Percentiles rank a stretch among this genome's conserved stretches.
Conservation (phyloP, 2,888 invertebrate species). For the Mythimna lalbum region DNA sequence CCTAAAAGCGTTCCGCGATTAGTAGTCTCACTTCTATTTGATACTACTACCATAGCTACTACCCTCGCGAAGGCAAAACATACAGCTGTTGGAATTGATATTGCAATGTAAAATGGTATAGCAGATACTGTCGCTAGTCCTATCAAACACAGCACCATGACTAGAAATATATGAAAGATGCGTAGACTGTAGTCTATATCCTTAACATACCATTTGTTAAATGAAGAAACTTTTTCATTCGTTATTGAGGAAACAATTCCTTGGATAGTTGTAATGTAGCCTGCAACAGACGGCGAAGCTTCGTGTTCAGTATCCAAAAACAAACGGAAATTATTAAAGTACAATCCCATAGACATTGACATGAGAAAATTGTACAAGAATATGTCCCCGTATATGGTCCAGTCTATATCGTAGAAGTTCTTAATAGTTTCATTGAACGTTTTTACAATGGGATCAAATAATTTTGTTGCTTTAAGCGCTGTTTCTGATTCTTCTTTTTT, state of each 20-base stretch:
- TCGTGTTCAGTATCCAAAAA: constrained; percentile 84
- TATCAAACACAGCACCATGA: constrained; percentile 80
- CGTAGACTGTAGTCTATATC: constrained; percentile 80
- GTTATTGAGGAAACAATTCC: constrained; percentile 83
- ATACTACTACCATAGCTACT: constrained; percentile 85
- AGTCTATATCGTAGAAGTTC: constrained; percentile 86
- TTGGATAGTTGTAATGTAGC: constrained; percentile 89
- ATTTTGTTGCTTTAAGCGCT: constrained; percentile 53
- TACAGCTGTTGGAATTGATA: constrained; percentile 86
- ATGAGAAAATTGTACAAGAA: constrained; percentile 88
- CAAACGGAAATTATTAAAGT: constrained; percentile 86
- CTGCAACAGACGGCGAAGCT: constrained; percentile 85
- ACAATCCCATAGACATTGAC: constrained; percentile 85
- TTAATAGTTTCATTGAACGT: constrained; percentile 76
- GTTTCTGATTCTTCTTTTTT: constrained; percentile 54
- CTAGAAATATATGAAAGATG: constrained; percentile 83
- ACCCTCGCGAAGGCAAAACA: constrained; percentile 85
- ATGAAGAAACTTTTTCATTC: constrained; percentile 82
- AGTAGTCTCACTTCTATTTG: constrained; percentile 82
- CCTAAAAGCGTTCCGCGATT: constrained; percentile 90
- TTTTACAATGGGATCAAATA: constrained; percentile 62
- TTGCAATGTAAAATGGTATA: constrained; percentile 78
- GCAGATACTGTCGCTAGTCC: constrained; percentile 80
- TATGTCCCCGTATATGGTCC: constrained; percentile 87
- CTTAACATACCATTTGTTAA: constrained; percentile 82